These are phyloP conservation scores for Allygus modestus DNA, from an alignment of 2,888 invertebrate genomes.

Conservation along the genomic window DNA sequence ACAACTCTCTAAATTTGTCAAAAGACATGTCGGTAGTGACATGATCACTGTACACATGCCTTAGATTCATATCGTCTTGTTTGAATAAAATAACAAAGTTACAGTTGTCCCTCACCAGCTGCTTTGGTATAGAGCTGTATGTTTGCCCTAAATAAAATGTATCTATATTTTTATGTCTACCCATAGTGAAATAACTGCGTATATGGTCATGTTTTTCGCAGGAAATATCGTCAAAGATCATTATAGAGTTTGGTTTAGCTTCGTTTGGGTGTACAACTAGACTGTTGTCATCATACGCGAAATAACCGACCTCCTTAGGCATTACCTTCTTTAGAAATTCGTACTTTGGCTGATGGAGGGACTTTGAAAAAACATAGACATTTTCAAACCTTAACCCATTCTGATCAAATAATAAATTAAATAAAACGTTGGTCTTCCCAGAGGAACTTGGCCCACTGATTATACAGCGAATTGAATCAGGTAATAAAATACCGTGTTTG, in stretches of 20 bases:
- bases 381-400: slow-evolving; percentile 56
- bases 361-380: slow-evolving; percentile 54
- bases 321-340: background rate
- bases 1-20: slow-evolving; percentile 70
- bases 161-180: slow-evolving; percentile 52
- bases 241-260: slow-evolving; percentile 17
- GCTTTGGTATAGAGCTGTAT: slow-evolving; percentile 71
- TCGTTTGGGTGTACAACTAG: background rate
- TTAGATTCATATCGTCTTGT: slow-evolving; percentile 72
- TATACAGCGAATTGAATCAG: background rate
- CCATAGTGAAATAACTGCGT: slow-evolving; percentile 53
- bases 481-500: background rate
- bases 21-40: slow-evolving; percentile 62
- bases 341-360: slow-evolving; percentile 46
- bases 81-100: slow-evolving; percentile 73
- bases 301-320: slow-evolving; percentile 25
- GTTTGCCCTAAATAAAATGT: slow-evolving; percentile 49
- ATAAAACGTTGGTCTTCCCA: background rate
- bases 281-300: slow-evolving; percentile 34
- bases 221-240: slow-evolving; percentile 47
- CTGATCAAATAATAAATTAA: background rate
- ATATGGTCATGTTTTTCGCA: slow-evolving; percentile 57
- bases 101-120: slow-evolving; percentile 72
- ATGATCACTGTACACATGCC: slow-evolving; percentile 68
- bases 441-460: background rate